Evolutionary conservation across 2,888 invertebrate genomes (phyloP).

Genomic region (Corbicula japonica): DNA sequence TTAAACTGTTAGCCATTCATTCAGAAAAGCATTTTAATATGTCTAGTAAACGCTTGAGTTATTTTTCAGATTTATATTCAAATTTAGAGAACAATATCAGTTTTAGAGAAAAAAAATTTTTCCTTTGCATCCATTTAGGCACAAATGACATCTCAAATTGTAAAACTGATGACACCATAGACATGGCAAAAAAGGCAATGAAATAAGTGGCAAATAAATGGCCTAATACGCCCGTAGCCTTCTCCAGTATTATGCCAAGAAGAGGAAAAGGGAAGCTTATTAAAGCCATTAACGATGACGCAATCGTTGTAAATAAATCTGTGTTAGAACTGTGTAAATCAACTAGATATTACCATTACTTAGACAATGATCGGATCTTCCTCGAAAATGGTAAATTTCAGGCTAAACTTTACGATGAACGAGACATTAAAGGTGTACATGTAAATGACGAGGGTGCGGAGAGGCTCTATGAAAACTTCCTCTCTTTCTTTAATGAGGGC

Average conservation of each 20-base stretch:
- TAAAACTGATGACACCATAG: background rate
- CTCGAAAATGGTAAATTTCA: background rate
- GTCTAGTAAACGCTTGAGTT: no score
- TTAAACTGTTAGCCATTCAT: no score
- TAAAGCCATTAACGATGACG: background rate
- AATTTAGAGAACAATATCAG: no score
- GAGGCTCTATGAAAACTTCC: background rate
- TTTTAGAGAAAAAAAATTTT: no score
- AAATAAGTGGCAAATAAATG: background rate
- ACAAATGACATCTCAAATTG: background rate
- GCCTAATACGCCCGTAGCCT: background rate
- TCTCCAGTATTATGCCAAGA: slow-evolving; percentile 1
- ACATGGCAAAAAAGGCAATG: background rate
- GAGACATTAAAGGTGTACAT: background rate
- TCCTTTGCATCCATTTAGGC: slow-evolving; percentile 15
- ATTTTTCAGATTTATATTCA: no score
- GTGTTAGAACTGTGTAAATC: background rate
- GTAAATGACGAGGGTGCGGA: slow-evolving; percentile 8
- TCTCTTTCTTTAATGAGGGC: slow-evolving; percentile 3
- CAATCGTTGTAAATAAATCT: background rate
- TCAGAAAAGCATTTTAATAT: no score
- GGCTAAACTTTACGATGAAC: background rate
- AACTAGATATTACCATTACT: no score
- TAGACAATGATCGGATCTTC: background rate
- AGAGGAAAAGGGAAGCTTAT: background rate